These are phyloP conservation scores for Eulemur rufifrons DNA, from an alignment of 2,113 vertebrate species.

Conservation along the genomic window DNA sequence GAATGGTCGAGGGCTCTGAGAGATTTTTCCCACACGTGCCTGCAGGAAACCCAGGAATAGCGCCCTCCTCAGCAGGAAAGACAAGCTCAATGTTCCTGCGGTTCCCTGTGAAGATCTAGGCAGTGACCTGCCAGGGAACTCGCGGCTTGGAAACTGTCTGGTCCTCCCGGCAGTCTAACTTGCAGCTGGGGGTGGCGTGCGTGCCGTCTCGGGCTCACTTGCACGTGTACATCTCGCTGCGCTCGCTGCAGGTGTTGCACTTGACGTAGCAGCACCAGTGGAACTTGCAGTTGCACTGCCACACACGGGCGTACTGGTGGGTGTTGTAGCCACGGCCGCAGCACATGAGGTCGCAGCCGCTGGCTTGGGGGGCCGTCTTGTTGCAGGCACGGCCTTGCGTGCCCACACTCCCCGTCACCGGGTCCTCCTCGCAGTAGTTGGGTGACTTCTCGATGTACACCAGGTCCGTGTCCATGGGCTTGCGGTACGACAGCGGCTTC, in stretches of 20 bases:
- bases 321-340: conserved; percentile 99
- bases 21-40: not conserved
- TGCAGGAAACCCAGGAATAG: conserved; percentile 36
- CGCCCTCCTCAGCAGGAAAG: not conserved
- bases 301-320: conserved; percentile 97
- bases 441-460: conserved; percentile 98
- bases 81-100: not conserved
- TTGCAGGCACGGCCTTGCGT: conserved; percentile 97
- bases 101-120: not conserved
- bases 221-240: conserved; percentile 97
- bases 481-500: conserved; percentile 96
- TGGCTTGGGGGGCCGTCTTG: conserved; percentile 95
- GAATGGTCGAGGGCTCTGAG: conserved; percentile 59
- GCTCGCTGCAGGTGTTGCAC: conserved; percentile 99
- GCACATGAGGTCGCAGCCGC: conserved; percentile 97
- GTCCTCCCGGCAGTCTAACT: not conserved
- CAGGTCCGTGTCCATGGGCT: conserved; percentile 97
- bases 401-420: conserved; percentile 92
- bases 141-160: accelerated
- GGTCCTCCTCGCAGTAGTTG: conserved; percentile 98
- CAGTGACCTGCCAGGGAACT: not conserved
- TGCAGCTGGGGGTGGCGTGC: accelerated
- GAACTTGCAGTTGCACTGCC: conserved; percentile 99
- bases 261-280: conserved; percentile 99
- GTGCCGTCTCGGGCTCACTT: conserved; percentile 84